Base-by-base conservation (phyloP, 2,797 vertebrate species). In the Acomys russatus region DNA sequence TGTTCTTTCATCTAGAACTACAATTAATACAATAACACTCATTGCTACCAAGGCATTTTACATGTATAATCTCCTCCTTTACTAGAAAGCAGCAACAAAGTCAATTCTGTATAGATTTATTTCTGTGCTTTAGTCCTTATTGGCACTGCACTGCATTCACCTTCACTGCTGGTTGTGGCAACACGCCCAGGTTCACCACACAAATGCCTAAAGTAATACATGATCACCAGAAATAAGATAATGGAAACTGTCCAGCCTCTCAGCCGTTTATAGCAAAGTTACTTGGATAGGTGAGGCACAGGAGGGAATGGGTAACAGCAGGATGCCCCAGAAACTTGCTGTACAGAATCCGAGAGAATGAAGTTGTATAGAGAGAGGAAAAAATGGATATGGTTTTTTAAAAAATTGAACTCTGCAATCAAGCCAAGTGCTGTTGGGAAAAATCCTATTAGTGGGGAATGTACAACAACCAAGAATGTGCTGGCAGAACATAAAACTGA, bases 341-440 rank as follows among this genome's bases (percentile, higher is more conserved):
- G 86, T 85, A 97, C 28, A 73, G 87, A 95, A 96, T 82, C 76
- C 66, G 94, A 97, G 76, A 97, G 86, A 96, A 95, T 84, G 79
- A 96, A 97, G 82, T 94, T 3, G 3, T 86, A 61, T 82, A 94
- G 70, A 51, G 9, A 54, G 9, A 74, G 56, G 15, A 17, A 89
- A 95, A 92, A 93, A 59, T 17, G 17, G 14, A 74, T 3, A 59
- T 59, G 18, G 56, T 91, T 59, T 44, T 44, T 44, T 44, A 97
- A 96, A 97, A 90, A 63, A 95, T 90, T 91, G 94, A 98, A 94
- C 86, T 93, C 83, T 97, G 90, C 96, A 95, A 97, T 91, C 86
- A 95, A 95, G 96, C 97, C 97, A 98, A 94, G 94, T 97, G 95
- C 96, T 97, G 92, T 97, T 97, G 97, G 94, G 96, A 96, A 97